phyloP scores from a whole-genome alignment of 2,797 vertebrate genomes.

The Enteromius argenteus region DNA sequence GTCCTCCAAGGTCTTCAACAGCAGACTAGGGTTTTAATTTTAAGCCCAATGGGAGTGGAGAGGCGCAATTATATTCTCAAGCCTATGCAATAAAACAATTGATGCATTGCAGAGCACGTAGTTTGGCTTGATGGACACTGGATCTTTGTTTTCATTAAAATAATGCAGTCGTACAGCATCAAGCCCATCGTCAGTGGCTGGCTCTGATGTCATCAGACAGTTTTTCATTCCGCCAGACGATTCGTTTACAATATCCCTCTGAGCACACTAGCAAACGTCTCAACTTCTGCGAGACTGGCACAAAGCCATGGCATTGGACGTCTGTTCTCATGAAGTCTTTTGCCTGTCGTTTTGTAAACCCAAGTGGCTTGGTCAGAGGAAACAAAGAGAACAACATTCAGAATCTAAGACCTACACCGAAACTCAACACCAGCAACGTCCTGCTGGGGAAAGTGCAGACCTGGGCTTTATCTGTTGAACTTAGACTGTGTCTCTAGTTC shows the following conservation, averaged over 20 bases:
- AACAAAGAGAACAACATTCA: constrained; percentile 51
- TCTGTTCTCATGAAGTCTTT: constrained; percentile 46
- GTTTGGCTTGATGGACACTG: constrained; percentile 33
- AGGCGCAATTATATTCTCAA: constrained; percentile 61
- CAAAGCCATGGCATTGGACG: constrained; percentile 32
- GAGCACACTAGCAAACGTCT: constrained; percentile 41
- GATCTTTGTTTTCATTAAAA: constrained; percentile 52
- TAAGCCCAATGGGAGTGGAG: constrained; percentile 49
- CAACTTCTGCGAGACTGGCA: constrained; percentile 48
- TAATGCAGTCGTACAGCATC: constrained; percentile 45
- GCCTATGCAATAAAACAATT: constrained; percentile 58
- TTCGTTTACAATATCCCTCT: constrained; percentile 15
- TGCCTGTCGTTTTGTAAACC: constrained; percentile 44
- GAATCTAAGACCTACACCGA: constrained; percentile 61
- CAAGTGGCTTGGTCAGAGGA: constrained; percentile 48
- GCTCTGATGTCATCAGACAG: constrained; percentile 47
- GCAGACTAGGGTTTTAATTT: constrained; percentile 71
- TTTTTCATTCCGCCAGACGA: constrained; percentile 34
- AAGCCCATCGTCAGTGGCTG: constrained; percentile 42
- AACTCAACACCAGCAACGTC: constrained; percentile 53
- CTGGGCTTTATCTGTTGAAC: constrained; percentile 57
- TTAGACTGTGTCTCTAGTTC: constrained; percentile 57
- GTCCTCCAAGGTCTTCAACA: constrained; percentile 70
- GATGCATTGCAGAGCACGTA: constrained; percentile 57
- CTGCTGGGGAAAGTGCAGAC: constrained; percentile 60